A percentile compares a stretch with the other conserved stretches of the same genome.
Evolutionary conservation across 2,113 vertebrate species (phyloP).

Genomic region (Orthonyx spaldingii): DNA sequence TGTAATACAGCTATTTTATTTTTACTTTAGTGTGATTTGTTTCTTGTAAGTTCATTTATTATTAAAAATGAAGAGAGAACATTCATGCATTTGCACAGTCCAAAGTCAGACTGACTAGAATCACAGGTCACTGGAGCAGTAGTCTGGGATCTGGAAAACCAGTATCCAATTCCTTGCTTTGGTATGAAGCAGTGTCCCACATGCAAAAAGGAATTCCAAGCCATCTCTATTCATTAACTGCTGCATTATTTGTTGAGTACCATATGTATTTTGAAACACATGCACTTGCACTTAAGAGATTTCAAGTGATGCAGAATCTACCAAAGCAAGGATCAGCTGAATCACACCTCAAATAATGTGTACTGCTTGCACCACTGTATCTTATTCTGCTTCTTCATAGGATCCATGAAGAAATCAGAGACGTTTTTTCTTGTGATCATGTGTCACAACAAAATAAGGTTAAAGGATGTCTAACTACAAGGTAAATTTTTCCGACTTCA

Average conservation of each 20-base stretch:
- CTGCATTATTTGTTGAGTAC: neutral
- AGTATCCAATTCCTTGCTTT: neutral
- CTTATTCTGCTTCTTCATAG: neutral
- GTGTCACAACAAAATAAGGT: neutral
- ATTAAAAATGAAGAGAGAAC: slow-evolving; percentile 24
- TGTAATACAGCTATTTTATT: neutral
- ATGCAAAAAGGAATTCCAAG: slow-evolving; percentile 3
- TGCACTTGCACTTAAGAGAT: neutral
- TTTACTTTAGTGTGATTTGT: neutral
- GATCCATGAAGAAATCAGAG: neutral
- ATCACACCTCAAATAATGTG: neutral
- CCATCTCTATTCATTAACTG: neutral
- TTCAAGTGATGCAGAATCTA: neutral
- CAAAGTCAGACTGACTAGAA: neutral
- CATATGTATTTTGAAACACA: neutral
- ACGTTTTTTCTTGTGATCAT: neutral
- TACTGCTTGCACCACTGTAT: neutral
- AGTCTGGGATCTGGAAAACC: neutral
- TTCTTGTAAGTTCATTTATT: neutral
- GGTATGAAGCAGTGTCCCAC: neutral
- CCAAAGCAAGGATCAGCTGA: neutral
- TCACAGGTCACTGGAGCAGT: neutral
- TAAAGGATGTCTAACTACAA: neutral
- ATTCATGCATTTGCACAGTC: neutral
- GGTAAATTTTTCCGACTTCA: neutral